These are phyloP conservation scores for Vulpes ferrilata DNA, from an alignment of 2,113 vertebrate genomes.

Conservation along the genomic window DNA sequence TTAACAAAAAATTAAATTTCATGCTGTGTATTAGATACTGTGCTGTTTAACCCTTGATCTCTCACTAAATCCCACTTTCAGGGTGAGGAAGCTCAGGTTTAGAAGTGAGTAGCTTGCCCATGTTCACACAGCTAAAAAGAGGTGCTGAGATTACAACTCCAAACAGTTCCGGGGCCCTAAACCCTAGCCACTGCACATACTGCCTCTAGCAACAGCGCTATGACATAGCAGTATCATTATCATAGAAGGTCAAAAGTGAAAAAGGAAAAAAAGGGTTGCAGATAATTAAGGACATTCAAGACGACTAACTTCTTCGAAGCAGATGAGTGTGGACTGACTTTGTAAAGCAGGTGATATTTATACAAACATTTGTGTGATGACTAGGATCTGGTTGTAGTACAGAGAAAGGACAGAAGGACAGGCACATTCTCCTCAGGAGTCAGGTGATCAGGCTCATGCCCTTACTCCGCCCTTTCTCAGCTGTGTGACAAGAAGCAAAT, in stretches of 20 bases:
- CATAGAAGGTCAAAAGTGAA: neutral
- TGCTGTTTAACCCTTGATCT: neutral
- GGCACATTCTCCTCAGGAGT: neutral
- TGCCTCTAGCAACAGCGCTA: neutral
- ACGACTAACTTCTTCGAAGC: neutral
- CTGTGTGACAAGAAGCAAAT: neutral
- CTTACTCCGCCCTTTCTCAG: neutral
- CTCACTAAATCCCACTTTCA: neutral
- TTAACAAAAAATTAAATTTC: slow-evolving; percentile 24
- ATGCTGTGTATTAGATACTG: neutral
- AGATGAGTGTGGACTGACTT: neutral
- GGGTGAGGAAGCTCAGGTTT: neutral
- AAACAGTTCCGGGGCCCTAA: neutral
- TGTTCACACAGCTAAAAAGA: neutral
- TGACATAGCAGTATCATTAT: neutral
- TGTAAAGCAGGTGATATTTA: neutral
- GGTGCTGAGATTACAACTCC: neutral
- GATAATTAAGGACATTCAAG: neutral
- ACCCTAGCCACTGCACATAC: neutral
- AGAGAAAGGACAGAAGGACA: neutral
- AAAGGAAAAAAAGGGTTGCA: neutral
- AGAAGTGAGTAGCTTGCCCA: neutral
- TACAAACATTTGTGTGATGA: neutral
- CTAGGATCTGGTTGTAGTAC: neutral
- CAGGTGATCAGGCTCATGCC: neutral